Conservation (phyloP, 2,888 invertebrate species). For the Endotricha flammealis region DNA sequence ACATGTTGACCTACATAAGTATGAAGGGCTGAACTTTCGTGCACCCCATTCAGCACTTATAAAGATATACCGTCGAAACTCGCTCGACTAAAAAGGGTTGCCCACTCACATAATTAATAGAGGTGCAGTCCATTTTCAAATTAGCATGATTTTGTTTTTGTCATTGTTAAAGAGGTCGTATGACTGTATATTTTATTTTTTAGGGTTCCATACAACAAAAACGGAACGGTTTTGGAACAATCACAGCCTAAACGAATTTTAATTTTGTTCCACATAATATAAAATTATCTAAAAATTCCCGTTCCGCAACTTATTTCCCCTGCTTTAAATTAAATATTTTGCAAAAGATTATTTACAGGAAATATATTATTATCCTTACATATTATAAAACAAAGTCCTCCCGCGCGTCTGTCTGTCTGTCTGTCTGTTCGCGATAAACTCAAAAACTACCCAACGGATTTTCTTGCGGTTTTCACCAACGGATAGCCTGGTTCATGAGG, state of each 20-base stretch:
- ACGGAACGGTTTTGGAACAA: too few species aligned
- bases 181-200: conserved; percentile 5
- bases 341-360: too few species aligned
- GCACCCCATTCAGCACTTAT: conserved; percentile 56
- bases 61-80: conserved; percentile 52
- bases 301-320: conserved; percentile 13
- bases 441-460: too few species aligned
- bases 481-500: too few species aligned
- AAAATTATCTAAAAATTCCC: conserved; percentile 6
- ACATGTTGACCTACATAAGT: neutral
- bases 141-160: conserved; percentile 49
- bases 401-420: too few species aligned
- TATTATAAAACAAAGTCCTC: too few species aligned
- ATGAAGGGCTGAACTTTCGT: conserved; percentile 16
- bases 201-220: too few species aligned
- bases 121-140: conserved; percentile 47
- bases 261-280: too few species aligned
- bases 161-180: conserved; percentile 12
- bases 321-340: conserved; percentile 42
- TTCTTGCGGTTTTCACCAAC: too few species aligned
- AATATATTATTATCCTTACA: too few species aligned
- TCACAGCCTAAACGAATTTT: too few species aligned
- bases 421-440: too few species aligned
- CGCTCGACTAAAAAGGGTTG: conserved; percentile 53
- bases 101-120: conserved; percentile 60